These are phyloP conservation scores for Cosmia trapezina DNA, from an alignment of 2,888 invertebrate genomes.

Conservation along the genomic window DNA sequence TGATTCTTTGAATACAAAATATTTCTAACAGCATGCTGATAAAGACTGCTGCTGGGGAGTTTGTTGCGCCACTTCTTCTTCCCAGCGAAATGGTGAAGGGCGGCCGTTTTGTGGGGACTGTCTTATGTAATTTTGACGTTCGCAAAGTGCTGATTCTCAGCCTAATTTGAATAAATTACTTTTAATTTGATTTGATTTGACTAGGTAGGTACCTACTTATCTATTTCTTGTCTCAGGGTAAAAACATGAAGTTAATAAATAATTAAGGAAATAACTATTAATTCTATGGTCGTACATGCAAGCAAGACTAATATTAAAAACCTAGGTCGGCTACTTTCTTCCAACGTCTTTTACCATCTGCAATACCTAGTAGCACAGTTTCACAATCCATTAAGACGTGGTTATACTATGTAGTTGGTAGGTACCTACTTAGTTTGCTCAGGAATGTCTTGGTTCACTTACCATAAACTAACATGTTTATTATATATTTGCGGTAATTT, in stretches of 20 bases:
- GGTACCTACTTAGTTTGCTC: not conserved
- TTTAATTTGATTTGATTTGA: too few species aligned
- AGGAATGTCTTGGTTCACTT: not conserved
- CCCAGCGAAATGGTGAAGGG: too few species aligned
- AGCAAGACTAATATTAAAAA: too few species aligned
- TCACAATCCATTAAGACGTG: not conserved
- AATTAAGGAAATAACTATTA: too few species aligned
- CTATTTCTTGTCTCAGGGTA: constrained; percentile 1
- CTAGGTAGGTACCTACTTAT: too few species aligned
- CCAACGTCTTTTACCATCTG: not conserved
- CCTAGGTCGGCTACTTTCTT: not conserved
- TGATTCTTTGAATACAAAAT: constrained; percentile 14
- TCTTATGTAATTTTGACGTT: too few species aligned
- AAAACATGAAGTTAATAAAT: not conserved
- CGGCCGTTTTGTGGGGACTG: too few species aligned
- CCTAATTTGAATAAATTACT: too few species aligned
- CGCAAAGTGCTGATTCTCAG: too few species aligned
- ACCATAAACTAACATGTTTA: constrained; percentile 10
- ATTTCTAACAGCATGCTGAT: not conserved
- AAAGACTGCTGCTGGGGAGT: not conserved
- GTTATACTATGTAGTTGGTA: too few species aligned
- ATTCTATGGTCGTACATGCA: too few species aligned
- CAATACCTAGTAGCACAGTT: not conserved
- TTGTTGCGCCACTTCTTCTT: too few species aligned
- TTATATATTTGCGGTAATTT: constrained; percentile 16